Evolutionary conservation across 1,140 invertebrate genomes (phyloP).

Genomic region (Hycleus cichorii): DNA sequence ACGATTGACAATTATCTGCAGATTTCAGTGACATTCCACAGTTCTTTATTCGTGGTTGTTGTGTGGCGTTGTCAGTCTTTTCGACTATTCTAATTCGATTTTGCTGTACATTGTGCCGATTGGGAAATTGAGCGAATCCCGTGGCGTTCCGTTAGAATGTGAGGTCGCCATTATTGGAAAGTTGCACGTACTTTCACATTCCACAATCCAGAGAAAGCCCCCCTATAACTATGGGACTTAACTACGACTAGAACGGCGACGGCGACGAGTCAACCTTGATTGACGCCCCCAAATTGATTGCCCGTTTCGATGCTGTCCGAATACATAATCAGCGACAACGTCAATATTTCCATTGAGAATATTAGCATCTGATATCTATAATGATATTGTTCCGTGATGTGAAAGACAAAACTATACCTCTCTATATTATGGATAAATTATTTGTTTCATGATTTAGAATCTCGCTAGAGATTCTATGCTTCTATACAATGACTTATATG

Average conservation of each 20-base stretch:
- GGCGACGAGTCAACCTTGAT: constrained; percentile 16
- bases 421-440: neutral
- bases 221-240: too few species aligned
- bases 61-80: constrained; percentile 6
- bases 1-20: constrained; percentile 19
- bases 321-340: constrained; percentile 18
- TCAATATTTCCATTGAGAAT: constrained; percentile 23
- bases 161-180: neutral
- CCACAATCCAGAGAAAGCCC: neutral
- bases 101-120: constrained; percentile 11
- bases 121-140: constrained; percentile 18
- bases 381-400: constrained; percentile 24
- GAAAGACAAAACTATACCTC: constrained; percentile 10
- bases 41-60: constrained; percentile 12
- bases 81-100: constrained; percentile 19
- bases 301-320: constrained; percentile 15
- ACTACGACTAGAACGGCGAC: neutral
- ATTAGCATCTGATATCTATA: constrained; percentile 28
- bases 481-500: constrained; percentile 16
- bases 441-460: constrained; percentile 10
- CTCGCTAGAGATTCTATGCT: neutral
- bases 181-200: constrained; percentile 7
- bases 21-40: constrained; percentile 14
- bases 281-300: constrained; percentile 20
- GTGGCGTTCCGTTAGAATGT: constrained; percentile 2